Conservation (phyloP, 2,797 vertebrate species). For the Alfaro cultratus region DNA sequence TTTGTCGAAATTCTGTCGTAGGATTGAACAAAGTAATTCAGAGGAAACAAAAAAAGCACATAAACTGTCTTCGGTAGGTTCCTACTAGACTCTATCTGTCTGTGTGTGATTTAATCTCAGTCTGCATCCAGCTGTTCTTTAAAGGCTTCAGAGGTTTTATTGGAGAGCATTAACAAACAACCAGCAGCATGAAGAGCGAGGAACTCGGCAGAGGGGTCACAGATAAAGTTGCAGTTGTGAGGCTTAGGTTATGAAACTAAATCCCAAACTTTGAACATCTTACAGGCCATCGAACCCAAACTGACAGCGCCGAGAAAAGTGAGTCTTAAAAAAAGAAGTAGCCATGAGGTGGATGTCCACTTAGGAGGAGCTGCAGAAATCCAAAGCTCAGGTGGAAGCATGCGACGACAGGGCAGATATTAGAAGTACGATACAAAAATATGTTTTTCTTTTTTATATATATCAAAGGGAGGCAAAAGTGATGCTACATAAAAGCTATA, state of each 20-base stretch:
- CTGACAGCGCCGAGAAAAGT: neutral
- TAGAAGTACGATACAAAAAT: neutral
- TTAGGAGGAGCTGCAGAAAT: neutral
- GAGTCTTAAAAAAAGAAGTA: neutral
- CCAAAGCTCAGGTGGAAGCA: neutral
- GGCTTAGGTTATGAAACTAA: neutral
- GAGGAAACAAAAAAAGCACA: no score
- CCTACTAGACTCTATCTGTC: neutral
- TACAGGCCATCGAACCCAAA: neutral
- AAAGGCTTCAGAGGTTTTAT: neutral
- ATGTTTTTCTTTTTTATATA: neutral
- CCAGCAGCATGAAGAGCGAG: neutral
- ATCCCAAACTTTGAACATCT: neutral
- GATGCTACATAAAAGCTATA: neutral
- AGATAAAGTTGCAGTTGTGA: neutral
- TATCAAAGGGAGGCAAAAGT: neutral
- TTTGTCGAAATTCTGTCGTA: no score
- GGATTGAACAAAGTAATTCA: no score
- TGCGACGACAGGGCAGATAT: neutral
- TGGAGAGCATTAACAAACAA: neutral
- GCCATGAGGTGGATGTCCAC: neutral
- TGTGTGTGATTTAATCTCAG: neutral
- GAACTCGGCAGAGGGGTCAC: neutral
- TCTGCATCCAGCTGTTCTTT: neutral
- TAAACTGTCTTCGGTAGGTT: neutral